Conservation (phyloP, 2,888 invertebrate genomes). For the Xylota sylvarum region DNA sequence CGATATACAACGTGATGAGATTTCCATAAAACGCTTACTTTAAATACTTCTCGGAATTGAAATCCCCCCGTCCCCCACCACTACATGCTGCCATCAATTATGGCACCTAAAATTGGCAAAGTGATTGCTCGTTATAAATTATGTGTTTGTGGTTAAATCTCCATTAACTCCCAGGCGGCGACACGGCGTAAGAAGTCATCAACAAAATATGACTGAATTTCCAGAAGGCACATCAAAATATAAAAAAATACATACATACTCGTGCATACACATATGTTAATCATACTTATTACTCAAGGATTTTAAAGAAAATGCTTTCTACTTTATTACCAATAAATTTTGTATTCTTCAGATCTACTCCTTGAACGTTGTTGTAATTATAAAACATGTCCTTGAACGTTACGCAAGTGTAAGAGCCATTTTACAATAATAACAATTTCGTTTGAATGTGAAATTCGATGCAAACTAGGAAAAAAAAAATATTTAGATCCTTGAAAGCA, state of each 20-base stretch:
- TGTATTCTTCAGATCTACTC: not conserved
- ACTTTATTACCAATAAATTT: constrained; percentile 13
- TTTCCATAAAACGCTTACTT: not conserved
- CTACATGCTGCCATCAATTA: not conserved
- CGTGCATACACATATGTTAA: no score
- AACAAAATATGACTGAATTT: not conserved
- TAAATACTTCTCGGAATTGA: not conserved
- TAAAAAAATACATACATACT: no score
- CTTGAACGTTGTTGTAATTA: not conserved
- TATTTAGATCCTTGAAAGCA: not conserved
- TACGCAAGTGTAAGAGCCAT: not conserved
- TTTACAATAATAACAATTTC: not conserved
- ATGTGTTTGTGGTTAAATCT: not conserved
- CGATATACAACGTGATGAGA: not conserved
- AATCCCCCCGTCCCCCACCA: not conserved
- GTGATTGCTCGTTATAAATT: not conserved
- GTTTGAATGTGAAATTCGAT: no score
- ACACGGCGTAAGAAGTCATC: not conserved
- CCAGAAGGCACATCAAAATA: not conserved
- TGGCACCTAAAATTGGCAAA: not conserved
- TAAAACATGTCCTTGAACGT: not conserved
- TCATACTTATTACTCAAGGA: constrained; percentile 4
- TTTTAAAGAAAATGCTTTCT: constrained; percentile 1
- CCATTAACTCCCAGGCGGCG: not conserved
- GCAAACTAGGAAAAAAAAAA: no score